Evolutionary conservation across 2,888 invertebrate genomes (phyloP).

Genomic region (Nysson spinosus): DNA sequence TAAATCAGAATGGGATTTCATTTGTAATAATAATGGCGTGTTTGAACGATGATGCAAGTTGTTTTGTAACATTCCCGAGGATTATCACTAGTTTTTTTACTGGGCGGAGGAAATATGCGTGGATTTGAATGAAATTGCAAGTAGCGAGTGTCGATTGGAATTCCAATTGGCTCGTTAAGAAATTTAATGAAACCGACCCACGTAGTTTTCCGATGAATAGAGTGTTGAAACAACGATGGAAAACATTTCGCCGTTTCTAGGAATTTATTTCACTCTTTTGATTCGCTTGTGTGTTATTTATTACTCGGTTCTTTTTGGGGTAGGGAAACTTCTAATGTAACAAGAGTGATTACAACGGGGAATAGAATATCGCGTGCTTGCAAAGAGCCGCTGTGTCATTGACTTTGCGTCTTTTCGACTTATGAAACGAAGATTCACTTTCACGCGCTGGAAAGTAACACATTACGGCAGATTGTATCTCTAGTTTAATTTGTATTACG

Average conservation of each 20-base stretch:
- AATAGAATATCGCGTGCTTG: background rate
- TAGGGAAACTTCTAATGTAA: constrained; percentile 2
- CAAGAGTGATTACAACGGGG: background rate
- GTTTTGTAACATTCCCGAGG: too few species aligned
- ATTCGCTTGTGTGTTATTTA: background rate
- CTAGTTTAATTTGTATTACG: constrained; percentile 33
- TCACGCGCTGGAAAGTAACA: constrained; percentile 53
- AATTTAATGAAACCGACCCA: constrained; percentile 2
- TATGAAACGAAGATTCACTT: constrained; percentile 50
- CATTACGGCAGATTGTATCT: constrained; percentile 39
- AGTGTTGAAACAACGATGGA: background rate
- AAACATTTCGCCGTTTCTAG: background rate
- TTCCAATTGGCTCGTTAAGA: constrained; percentile 18
- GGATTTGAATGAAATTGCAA: constrained; percentile 4
- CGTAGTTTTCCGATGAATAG: background rate
- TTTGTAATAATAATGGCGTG: too few species aligned
- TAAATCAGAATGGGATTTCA: too few species aligned
- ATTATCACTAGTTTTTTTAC: too few species aligned
- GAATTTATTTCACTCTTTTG: too few species aligned
- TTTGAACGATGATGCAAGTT: background rate
- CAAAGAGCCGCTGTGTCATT: constrained; percentile 25
- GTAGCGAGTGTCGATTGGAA: constrained; percentile 9
- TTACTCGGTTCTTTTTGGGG: background rate
- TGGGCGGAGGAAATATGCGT: background rate
- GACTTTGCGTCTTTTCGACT: constrained; percentile 32